Evolutionary conservation across 2,888 invertebrate genomes (phyloP).

Genomic region (Drosophila testacea): DNA sequence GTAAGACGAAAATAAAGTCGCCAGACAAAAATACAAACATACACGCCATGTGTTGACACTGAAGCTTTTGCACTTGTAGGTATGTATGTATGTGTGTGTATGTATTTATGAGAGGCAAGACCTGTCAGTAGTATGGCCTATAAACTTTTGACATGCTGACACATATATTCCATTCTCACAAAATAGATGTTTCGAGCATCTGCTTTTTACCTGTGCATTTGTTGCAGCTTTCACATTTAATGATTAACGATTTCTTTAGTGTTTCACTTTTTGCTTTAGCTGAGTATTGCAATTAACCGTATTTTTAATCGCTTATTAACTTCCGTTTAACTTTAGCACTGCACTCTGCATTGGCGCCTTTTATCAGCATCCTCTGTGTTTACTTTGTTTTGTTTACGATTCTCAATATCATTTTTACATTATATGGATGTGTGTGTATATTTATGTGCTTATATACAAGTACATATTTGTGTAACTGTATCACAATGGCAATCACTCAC

Average conservation of each 20-base stretch:
- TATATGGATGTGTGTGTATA: not conserved
- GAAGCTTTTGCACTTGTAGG: conserved; percentile 23
- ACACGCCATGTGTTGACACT: conserved; percentile 34
- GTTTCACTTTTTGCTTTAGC: conserved; percentile 4
- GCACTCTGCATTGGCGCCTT: conserved; percentile 26
- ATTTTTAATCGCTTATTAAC: conserved; percentile 38
- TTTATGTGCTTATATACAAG: not conserved
- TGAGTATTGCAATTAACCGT: conserved; percentile 7
- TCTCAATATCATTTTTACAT: conserved; percentile 24
- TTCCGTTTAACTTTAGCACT: conserved; percentile 58
- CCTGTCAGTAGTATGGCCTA: conserved; percentile 16
- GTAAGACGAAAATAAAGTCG: conserved; percentile 49
- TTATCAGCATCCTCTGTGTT: conserved; percentile 55
- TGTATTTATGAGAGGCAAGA: conserved; percentile 30
- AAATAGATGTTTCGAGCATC: conserved; percentile 14
- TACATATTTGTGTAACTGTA: conserved; percentile 5
- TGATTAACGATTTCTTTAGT: not conserved
- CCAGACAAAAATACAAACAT: conserved; percentile 3
- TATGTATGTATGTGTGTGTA: conserved; percentile 8
- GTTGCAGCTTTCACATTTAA: conserved; percentile 55
- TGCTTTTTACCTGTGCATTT: conserved; percentile 41
- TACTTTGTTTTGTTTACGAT: conserved; percentile 37
- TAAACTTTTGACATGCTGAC: conserved; percentile 70
- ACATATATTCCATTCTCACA: conserved; percentile 36
- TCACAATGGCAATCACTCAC: conserved; percentile 23